Evolutionary conservation across 2,797 vertebrate species (phyloP), one percentile per base, ranked within the genome.

Genomic region (Pterois miles): DNA sequence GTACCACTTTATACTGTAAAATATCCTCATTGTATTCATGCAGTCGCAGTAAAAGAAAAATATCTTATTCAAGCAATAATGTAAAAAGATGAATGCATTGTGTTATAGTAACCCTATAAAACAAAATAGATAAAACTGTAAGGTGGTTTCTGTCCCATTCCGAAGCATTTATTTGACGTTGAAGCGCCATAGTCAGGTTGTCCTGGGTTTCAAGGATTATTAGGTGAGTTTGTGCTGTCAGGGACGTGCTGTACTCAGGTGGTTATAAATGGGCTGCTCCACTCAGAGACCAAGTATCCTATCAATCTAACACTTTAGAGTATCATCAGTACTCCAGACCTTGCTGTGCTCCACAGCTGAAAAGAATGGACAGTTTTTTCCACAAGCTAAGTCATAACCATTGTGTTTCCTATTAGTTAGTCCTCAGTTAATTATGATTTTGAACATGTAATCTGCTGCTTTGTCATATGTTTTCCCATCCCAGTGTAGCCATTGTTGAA

Each of bases 251-350:
- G 85, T 79, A 60, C 78, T 84, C 40, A n/a, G 57, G 53, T 78
- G 84, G 76, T 80, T 88, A 88, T 71, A 86, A 86, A 91, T 88
- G 80, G 71, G 79, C 73, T 63, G 77, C 91, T 90, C 88, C 71
- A 87, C 78, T 90, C 84, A 78, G 78, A 76, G 71, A 70, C 80
- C 76, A 89, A 89, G 81, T 81, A 83, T 88, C 75, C 80, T 69
- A 91, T 94, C 89, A 91, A 88, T 92, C 85, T 84, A 85, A 89
- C 74, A 87, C 88, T 86, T 90, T 62, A 62, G 58, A 67, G 75
- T 65, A 83, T 80, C 86, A 88, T 84, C 83, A 58, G 54, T 78
- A 71, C 66, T 84, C 66, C 33, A 84, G 87, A 80, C 87, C 80
- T 86, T 89, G 86, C 71, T 65, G 71, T 52, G 65, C 68, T 81